Conservation (phyloP, 1,140 invertebrate genomes). For the Panagrolaimus sp. region DNA sequence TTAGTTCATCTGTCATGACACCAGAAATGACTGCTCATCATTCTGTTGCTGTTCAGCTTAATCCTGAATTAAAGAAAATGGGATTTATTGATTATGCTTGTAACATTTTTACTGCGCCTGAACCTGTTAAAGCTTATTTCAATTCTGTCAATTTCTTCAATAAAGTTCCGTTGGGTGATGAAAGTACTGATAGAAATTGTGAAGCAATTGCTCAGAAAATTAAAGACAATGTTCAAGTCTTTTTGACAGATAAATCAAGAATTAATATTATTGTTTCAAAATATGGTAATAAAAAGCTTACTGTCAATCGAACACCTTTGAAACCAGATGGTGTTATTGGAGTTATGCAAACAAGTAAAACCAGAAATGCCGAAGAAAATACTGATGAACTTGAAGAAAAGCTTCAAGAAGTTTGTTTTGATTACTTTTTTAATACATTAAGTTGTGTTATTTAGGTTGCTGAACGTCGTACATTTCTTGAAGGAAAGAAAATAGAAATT, state of each 20-base stretch:
- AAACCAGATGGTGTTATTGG: no score
- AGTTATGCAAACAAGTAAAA: no score
- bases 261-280: slow-evolving; percentile 21
- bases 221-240: slow-evolving; percentile 19
- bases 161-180: slow-evolving; percentile 30
- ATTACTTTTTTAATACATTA: no score
- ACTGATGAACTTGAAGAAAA: slow-evolving; percentile 3
- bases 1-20: slow-evolving; percentile 34
- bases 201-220: slow-evolving; percentile 30
- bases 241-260: slow-evolving; percentile 23
- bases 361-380: slow-evolving; percentile 11
- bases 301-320: slow-evolving; percentile 13
- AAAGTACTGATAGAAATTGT: slow-evolving; percentile 25
- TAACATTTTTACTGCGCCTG: slow-evolving; percentile 37
- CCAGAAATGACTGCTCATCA: neutral
- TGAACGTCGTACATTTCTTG: no score
- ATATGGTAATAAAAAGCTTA: slow-evolving; percentile 13
- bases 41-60: neutral
- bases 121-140: slow-evolving; percentile 34
- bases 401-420: neutral
- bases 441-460: no score
- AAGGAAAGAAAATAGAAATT: no score
- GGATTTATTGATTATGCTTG: slow-evolving; percentile 34
- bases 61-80: slow-evolving; percentile 15
- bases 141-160: slow-evolving; percentile 24